phyloP scores from a whole-genome alignment of 2,113 vertebrate genomes.

The Epinephelus cyanopodus region DNA sequence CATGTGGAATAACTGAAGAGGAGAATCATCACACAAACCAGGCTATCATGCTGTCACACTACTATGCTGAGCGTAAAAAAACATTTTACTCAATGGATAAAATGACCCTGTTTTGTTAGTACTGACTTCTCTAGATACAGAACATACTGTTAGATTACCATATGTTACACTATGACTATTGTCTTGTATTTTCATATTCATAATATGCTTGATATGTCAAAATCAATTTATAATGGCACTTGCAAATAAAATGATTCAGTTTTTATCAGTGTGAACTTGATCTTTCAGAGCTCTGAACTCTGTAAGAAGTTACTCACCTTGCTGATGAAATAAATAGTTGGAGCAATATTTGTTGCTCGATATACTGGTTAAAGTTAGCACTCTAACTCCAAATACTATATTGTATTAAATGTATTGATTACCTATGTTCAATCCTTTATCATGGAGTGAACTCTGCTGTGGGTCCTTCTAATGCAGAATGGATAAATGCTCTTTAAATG shows the following conservation, averaged over 20 bases:
- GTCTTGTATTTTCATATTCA: not conserved
- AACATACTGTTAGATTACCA: not conserved
- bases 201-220: not conserved
- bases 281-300: not conserved
- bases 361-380: not conserved
- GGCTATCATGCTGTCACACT: not conserved
- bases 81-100: not conserved
- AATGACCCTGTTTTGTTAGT: not conserved
- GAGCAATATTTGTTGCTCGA: not conserved
- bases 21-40: not conserved
- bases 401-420: not conserved
- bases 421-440: not conserved
- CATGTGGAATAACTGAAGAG: slow-evolving; percentile 13
- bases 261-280: not conserved
- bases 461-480: not conserved
- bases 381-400: not conserved
- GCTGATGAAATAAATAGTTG: not conserved
- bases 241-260: slow-evolving; percentile 3
- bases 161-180: not conserved
- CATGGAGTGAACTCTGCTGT: not conserved
- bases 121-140: not conserved
- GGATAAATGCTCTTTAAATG: not conserved
- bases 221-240: not conserved
- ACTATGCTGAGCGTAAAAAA: not conserved
- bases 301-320: not conserved